phyloP scores from a whole-genome alignment of 1,140 invertebrate species.

The Littorina saxatilis region DNA sequence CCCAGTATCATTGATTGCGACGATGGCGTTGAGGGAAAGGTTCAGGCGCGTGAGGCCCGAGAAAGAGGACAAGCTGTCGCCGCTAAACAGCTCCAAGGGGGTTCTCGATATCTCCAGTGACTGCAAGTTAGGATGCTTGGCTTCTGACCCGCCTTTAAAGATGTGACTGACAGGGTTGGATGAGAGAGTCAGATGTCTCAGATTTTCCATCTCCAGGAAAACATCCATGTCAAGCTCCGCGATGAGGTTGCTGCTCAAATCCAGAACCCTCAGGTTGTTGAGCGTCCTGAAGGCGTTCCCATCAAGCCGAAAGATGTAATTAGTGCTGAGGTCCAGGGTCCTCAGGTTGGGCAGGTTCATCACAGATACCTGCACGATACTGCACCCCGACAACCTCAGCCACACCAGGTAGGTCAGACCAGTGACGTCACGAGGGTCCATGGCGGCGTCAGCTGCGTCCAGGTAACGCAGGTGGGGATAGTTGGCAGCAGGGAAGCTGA shows the following conservation, averaged over 20 bases:
- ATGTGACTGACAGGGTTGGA: too few relatives aligned
- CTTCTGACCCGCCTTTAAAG: not conserved
- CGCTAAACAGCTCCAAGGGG: not conserved
- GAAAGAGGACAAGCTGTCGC: not conserved
- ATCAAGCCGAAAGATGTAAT: not conserved
- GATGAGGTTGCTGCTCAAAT: slow-evolving; percentile 1
- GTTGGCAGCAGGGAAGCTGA: not conserved
- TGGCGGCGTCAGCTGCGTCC: not conserved
- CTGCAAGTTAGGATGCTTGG: not conserved
- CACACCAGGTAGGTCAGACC: not conserved
- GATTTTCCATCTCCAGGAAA: not conserved
- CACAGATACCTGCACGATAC: not conserved
- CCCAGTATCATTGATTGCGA: not conserved
- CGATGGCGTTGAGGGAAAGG: not conserved
- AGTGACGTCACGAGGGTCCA: not conserved
- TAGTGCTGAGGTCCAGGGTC: slow-evolving; percentile 13
- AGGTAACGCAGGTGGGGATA: slow-evolving; percentile 14
- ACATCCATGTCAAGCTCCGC: not conserved
- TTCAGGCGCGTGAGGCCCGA: not conserved
- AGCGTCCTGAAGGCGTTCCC: not conserved
- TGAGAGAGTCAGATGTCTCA: not conserved
- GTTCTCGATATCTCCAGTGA: not conserved
- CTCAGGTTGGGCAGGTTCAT: slow-evolving; percentile 9
- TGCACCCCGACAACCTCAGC: not conserved
- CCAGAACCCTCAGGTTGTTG: not conserved